phyloP scores from a whole-genome alignment of 2,113 vertebrate genomes.

The Telmatochromis brachygnathus region DNA sequence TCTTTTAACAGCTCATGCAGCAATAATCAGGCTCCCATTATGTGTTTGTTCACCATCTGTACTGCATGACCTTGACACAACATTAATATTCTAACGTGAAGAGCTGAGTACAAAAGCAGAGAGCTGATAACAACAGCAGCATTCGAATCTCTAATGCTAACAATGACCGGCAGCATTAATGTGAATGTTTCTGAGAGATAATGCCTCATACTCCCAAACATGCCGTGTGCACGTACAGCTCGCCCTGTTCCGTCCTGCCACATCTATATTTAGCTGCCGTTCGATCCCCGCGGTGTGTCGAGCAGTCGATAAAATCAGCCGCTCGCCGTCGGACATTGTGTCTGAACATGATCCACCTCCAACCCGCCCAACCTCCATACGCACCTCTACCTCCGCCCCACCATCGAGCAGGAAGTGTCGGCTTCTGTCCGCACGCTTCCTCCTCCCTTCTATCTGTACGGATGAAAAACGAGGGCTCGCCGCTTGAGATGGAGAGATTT shows the following conservation, averaged over 20 bases:
- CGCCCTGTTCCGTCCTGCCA: neutral
- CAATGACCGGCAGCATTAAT: neutral
- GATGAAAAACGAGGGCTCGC: neutral
- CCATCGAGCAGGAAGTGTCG: neutral
- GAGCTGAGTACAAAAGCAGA: neutral
- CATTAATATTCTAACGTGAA: neutral
- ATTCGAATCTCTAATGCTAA: neutral
- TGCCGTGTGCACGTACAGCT: neutral
- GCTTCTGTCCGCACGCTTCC: neutral
- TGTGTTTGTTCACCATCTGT: neutral
- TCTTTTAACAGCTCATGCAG: neutral
- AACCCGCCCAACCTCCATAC: neutral
- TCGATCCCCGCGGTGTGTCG: conserved; percentile 27
- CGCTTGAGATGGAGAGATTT: neutral
- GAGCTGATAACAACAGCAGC: neutral
- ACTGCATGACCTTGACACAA: neutral
- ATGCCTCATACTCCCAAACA: neutral
- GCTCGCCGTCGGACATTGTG: conserved; percentile 36
- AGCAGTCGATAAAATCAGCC: conserved; percentile 43
- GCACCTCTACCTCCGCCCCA: neutral
- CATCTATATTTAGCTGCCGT: conserved; percentile 35
- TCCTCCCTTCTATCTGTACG: neutral
- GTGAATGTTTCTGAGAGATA: neutral
- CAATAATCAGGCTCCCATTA: neutral
- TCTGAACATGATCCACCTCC: conserved; percentile 41